Evolutionary conservation across 2,888 invertebrate species (phyloP), one percentile per base, ranked within the genome.

Genomic region (Steinernema carpocapsae): DNA sequence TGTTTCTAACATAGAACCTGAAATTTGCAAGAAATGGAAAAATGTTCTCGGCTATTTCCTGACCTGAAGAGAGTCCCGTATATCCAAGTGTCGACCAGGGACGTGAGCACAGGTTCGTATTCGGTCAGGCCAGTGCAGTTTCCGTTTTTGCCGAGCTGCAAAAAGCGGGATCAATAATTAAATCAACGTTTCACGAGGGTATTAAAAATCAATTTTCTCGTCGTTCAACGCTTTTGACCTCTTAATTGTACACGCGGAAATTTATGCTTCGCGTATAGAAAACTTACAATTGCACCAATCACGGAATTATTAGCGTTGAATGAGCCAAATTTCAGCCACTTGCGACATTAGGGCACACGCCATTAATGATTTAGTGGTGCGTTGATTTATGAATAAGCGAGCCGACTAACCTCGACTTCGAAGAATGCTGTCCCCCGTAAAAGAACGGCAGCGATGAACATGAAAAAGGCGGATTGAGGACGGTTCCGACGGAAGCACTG

Each of bases 361-460:
- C 17, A 73, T 29, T n/a, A 48, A 48, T 48, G 48, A 48, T 48
- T 48, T 48, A 48, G 48, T 3, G 19, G n/a, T 48, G 17, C 19
- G 3, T 17, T 48, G 22, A 72, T 72, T 22, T 7, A 26, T 24
- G 26, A 75, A 29, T 32, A 42, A 29, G 72, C 42, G 1, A n/a
- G n/a, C n/a, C n/a, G n/a, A n/a, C n/a, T n/a, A n/a, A 84, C 83
- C 72, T 78, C 75, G 74, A 84, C 78, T 75, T 86, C 86, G 74
- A 86, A 83, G 24, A 83, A 73, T 4, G 80, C 78, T 7, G 84
- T 83, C 6, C 84, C 86, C 17, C 84, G 76, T 10, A 86, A 80
- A 22, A 85, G 43, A 1, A 82, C 32, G 12, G 77, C 78, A 77
- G 72, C 10, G 14, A 79, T 22, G 72, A 86, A 78, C 80, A 84